Evolutionary conservation across 2,797 vertebrate species (phyloP).

Genomic region (Esox masquinongy): DNA sequence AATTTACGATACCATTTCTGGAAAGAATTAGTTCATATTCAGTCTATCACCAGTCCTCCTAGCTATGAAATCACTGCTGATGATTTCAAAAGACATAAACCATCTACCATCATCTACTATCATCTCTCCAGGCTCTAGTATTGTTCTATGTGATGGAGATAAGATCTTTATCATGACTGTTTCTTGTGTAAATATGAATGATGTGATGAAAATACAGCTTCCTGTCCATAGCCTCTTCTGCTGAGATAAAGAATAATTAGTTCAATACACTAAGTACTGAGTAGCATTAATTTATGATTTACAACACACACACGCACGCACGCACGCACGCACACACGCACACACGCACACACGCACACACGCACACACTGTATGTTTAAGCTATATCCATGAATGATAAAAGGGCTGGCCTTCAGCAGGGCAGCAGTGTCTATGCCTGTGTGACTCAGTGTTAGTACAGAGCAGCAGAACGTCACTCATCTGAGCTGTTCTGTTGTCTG

Average conservation of each 20-base stretch:
- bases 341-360: too few relatives aligned
- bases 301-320: slow-evolving; percentile 28
- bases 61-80: too few relatives aligned
- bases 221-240: slow-evolving; percentile 47
- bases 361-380: too few relatives aligned
- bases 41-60: neutral
- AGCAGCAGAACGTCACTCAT: slow-evolving; percentile 32
- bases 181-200: neutral
- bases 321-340: slow-evolving; percentile 27
- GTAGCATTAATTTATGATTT: slow-evolving; percentile 71
- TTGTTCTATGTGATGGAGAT: neutral
- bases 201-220: neutral
- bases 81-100: neutral
- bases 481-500: neutral
- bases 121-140: neutral
- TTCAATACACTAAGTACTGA: slow-evolving; percentile 72
- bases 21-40: too few relatives aligned
- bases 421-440: slow-evolving; percentile 57
- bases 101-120: neutral
- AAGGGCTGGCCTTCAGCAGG: slow-evolving; percentile 73
- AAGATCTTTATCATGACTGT: neutral
- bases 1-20: neutral
- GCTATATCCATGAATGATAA: slow-evolving; percentile 75
- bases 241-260: slow-evolving; percentile 68
- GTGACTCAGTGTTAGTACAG: slow-evolving; percentile 62